Conservation (phyloP, 2,113 vertebrate species). For the Cavia porcellus region DNA sequence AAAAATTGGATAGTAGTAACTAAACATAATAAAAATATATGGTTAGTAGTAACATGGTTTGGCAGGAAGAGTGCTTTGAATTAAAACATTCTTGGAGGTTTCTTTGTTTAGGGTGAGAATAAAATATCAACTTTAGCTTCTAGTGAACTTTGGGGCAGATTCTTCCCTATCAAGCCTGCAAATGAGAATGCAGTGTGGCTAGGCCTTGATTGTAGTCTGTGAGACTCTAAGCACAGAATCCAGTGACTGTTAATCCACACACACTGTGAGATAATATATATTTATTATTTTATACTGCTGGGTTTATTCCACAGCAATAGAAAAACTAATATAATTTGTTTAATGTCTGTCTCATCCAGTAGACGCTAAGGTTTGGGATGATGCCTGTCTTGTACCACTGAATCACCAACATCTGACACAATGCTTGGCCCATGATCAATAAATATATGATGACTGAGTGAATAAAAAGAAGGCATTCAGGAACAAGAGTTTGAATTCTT, state of each 20-base stretch:
- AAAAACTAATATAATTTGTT: neutral
- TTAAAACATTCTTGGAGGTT: neutral
- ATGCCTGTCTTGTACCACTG: neutral
- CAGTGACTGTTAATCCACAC: neutral
- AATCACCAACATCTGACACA: neutral
- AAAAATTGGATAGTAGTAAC: neutral
- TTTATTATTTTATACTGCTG: neutral
- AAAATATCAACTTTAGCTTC: neutral
- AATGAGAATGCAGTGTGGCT: neutral
- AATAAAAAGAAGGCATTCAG: neutral
- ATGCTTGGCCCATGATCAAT: neutral
- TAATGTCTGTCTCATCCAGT: neutral
- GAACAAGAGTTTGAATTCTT: neutral
- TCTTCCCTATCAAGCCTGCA: neutral
- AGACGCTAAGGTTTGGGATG: neutral
- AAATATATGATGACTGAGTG: neutral
- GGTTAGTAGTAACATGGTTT: neutral
- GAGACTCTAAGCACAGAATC: neutral
- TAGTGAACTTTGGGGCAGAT: neutral
- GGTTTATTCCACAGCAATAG: neutral
- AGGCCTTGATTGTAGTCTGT: neutral
- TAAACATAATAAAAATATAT: neutral
- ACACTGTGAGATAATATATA: neutral
- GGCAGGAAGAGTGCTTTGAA: neutral
- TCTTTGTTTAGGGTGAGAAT: neutral